Base-by-base conservation (phyloP, 1,140 invertebrate species). In the Oryzaephilus surinamensis region DNA sequence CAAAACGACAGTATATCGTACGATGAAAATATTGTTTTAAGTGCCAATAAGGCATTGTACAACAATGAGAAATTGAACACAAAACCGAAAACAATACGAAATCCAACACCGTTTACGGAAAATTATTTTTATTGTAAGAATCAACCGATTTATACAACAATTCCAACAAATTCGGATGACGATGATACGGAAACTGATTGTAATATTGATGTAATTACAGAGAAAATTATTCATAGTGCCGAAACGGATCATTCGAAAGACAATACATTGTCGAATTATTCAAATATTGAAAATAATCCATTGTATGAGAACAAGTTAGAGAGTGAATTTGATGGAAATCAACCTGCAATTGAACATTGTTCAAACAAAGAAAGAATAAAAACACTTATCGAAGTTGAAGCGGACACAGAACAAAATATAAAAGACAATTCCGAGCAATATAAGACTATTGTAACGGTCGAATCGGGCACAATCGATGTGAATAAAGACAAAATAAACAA, bases 21-120 rank as follows among this genome's bases (percentile, higher is more conserved):
- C 41, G 58, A 58, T 39, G 57, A 60, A 41, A 59, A 60, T 32
- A 62, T 62, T 10, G 43, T 58, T 4, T 41, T 60, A 13, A 48
- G 47, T 24, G 52, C 54, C 20, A 61, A 54, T 20, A 47, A 36
- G 28, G 41, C 40, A 19, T 43, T 54, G 8, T 55, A 57, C 37
- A 46, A 52, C 38, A 44, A 45, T 27, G 48, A 46, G 11, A 33
- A 39, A 30, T 43, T 35, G 13, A 46, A 51, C 41, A 21, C 17
- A 10, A 55, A 52, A 32, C 53, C 51, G 5, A 39, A 50, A 31
- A 62, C 54, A 6, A 58, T 62, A 32, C 41, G 60, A 37, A 48
- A 51, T 6, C 55, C 52, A 13, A 57, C 52, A 11, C 49, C 54
- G 6, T 57, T 50, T 29, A 38, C 19, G n/a, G n/a, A n/a, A n/a